Evolutionary conservation across 2,888 invertebrate species (phyloP).

Genomic region (Coenonympha glycerion): DNA sequence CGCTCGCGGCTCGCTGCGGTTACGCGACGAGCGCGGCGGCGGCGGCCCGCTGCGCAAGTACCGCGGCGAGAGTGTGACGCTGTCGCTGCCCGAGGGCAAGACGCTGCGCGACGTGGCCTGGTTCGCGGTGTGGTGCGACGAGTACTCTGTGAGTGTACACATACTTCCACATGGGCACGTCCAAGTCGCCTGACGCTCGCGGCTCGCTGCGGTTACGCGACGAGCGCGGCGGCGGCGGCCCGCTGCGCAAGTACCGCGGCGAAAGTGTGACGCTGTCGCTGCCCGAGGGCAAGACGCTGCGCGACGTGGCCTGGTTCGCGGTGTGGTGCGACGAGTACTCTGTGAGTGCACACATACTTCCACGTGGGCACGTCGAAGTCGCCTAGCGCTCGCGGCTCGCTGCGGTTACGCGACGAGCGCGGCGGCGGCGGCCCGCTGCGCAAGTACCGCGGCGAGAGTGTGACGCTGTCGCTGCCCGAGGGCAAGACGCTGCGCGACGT

Average conservation of each 20-base stretch:
- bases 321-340: constrained; percentile 94
- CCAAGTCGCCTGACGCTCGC: constrained; percentile 78
- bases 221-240: constrained; percentile 86
- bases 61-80: constrained; percentile 86
- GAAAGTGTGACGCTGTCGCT: constrained; percentile 88
- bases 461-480: constrained; percentile 90
- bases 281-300: constrained; percentile 89
- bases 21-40: constrained; percentile 90
- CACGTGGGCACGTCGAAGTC: constrained; percentile 82
- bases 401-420: constrained; percentile 87
- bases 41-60: constrained; percentile 86
- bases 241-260: constrained; percentile 87
- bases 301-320: constrained; percentile 90
- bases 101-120: constrained; percentile 88
- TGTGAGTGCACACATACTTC: no score
- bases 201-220: constrained; percentile 85
- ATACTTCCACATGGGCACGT: no score
- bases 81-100: constrained; percentile 91
- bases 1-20: constrained; percentile 78
- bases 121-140: constrained; percentile 95
- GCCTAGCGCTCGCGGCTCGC: constrained; percentile 79
- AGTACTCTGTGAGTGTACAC: constrained; percentile 89
- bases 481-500: constrained; percentile 87
- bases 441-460: constrained; percentile 86
- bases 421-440: constrained; percentile 86